Evolutionary conservation across 2,113 vertebrate species (phyloP), one percentile per base, ranked within the genome.

Genomic region (Eclectus roratus): DNA sequence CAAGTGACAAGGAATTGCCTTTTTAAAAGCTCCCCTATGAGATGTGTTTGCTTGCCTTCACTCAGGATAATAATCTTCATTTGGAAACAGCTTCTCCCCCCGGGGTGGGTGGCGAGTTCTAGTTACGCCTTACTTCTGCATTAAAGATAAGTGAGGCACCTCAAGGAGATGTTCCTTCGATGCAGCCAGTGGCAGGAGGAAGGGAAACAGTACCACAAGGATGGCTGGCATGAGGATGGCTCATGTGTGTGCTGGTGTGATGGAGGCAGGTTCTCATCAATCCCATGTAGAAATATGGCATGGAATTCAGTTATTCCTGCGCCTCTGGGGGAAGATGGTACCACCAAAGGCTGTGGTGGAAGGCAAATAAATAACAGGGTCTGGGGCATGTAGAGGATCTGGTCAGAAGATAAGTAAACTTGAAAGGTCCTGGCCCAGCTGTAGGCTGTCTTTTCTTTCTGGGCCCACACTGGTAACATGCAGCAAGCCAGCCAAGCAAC

Each of bases 241-340:
- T 28, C 47, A n/a, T 1, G 6, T 0, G 0, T 4, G 9, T 0
- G 2, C 65, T 4, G 1, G n/a, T 6, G 2, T 5, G 72, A 61
- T 17, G 39, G 58, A 77, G 24, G 20, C 52, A 47, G 33, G n/a
- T 28, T 71, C 44, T 21, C 49, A 58, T 23, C 43, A 35, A 35
- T 39, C 14, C 33, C 72, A 5, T n/a, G 58, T 11, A 11, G 69
- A 68, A 96, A 53, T 29, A 80, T 39, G 0, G 0, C 24, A 2
- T 7, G 18, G 84, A 91, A 87, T 91, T 53, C 73, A 79, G 15
- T 89, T 70, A 61, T 41, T 88, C 39, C 79, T 50, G 46, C 28
- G 0, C 0, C 37, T 80, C 52, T 65, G 53, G 65, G 49, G 58
- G 49, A 65, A 66, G 66, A 46, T 6, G 41, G 65, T 1, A 69